A percentile compares a stretch with the other conserved stretches of the same genome.
phyloP scores from a whole-genome alignment of 2,797 vertebrate genomes.

The Petrocephalus sullivani region DNA sequence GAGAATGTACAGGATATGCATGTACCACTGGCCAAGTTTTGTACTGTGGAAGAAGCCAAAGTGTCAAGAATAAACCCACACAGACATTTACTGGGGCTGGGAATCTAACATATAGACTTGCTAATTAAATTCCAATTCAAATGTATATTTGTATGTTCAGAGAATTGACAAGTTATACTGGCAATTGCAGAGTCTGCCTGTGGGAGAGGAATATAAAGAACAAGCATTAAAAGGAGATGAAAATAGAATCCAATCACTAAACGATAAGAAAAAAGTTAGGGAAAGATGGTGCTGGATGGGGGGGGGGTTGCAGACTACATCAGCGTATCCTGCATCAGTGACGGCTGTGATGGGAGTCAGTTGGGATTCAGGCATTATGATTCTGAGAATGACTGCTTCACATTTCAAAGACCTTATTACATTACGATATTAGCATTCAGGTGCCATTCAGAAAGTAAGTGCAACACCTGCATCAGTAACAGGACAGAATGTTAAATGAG shows the following conservation, averaged over 20 bases:
- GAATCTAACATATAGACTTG: background rate
- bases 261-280: background rate
- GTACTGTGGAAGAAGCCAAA: background rate
- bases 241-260: background rate
- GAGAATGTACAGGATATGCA: background rate
- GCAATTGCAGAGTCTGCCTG: background rate
- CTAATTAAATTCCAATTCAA: conserved; percentile 1
- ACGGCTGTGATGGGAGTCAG: conserved; percentile 58
- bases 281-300: conserved; percentile 27
- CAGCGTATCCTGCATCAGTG: conserved; percentile 46
- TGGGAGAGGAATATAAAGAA: background rate
- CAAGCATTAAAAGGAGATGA: background rate
- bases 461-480: conserved; percentile 68
- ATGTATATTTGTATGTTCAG: background rate
- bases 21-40: background rate
- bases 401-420: conserved; percentile 71
- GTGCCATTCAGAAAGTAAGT: conserved; percentile 62
- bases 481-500: conserved; percentile 60
- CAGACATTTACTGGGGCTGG: background rate
- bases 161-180: background rate
- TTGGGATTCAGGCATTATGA: conserved; percentile 67
- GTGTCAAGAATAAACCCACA: background rate
- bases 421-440: conserved; percentile 70
- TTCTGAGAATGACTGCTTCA: conserved; percentile 66
- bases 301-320: conserved; percentile 43